A percentile compares a stretch with the other conserved stretches of the same genome.
Evolutionary conservation across 2,797 vertebrate species (phyloP).

Genomic region (Lepus oiostolus): DNA sequence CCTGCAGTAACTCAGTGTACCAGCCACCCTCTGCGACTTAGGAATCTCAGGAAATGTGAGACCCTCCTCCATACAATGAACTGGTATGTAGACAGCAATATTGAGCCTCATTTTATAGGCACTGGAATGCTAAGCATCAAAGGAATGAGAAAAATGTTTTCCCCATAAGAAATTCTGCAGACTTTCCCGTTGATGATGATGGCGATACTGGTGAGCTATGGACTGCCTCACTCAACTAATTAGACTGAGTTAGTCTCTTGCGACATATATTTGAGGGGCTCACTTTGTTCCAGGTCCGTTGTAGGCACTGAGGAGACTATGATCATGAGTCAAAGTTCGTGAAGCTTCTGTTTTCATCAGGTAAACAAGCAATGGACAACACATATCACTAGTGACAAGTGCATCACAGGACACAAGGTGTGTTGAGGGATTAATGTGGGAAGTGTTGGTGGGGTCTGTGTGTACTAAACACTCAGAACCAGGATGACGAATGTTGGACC

Average conservation of each 20-base stretch:
- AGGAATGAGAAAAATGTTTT: not conserved
- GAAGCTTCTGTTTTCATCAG: not conserved
- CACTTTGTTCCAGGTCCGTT: not conserved
- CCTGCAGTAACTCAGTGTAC: accelerated
- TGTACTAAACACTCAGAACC: not conserved
- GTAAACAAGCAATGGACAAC: not conserved
- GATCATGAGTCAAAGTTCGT: not conserved
- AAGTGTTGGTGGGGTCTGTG: accelerated
- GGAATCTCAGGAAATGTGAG: not conserved
- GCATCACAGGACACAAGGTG: accelerated
- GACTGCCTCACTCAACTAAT: not conserved
- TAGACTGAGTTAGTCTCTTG: not conserved
- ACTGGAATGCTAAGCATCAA: not conserved
- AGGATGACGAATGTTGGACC: not conserved
- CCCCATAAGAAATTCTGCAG: not conserved
- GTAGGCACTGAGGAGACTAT: not conserved
- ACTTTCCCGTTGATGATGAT: not conserved
- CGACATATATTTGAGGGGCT: too few species aligned
- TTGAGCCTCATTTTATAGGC: not conserved
- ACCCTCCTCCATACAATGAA: not conserved
- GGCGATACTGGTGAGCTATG: not conserved
- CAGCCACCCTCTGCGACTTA: not conserved
- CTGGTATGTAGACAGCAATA: too few species aligned
- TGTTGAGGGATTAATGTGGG: too few species aligned
- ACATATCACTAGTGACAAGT: not conserved